Evolutionary conservation across 2,888 invertebrate genomes (phyloP), one percentile per base, ranked within the genome.

Genomic region (Trichacis sp.): DNA sequence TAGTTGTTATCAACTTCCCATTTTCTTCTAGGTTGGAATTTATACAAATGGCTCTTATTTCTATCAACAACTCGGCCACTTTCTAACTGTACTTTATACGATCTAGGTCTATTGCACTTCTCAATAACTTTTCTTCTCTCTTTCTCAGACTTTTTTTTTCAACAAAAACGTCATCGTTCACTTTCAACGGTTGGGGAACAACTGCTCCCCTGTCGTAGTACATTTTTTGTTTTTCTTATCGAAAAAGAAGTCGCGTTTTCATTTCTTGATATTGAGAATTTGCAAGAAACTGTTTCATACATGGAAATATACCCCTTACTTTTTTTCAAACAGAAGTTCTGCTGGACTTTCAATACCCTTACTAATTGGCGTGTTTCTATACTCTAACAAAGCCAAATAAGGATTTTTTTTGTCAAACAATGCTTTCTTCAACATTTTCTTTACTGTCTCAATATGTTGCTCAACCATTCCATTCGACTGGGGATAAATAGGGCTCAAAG

Each of bases 351-450:
- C 56, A 20, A 50, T 38, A 33, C 42, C 30, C 9, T 40, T 46
- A 42, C 36, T 48, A 18, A 68, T 51, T 8, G 66, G 70, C 9
- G 68, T 69, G 38, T 65, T 69, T 33, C 68, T 45, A 45, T 70
- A 68, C 50, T 71, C 68, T 17, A 73, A 50, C 14, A 69, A 19
- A 8, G 46, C 54, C n/a, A 62, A 12, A 18, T 43, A 30, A 6
- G 58, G 18, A 52, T 70, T 68, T 51, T 42, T 60, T 18, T 53
- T 52, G 14, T 64, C 59, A 24, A 47, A 29, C 33, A 51, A 38
- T 40, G 52, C 15, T 46, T 68, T 69, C 62, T 69, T 69, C 17
- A 70, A 33, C 43, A 71, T 50, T 19, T 57, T 67, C 52, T 73
- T 69, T n/a, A 71, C 56, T 4, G 57, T 71, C 30, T 60, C 66